Conservation (phyloP, 2,888 invertebrate genomes). For the Phalera bucephala region DNA sequence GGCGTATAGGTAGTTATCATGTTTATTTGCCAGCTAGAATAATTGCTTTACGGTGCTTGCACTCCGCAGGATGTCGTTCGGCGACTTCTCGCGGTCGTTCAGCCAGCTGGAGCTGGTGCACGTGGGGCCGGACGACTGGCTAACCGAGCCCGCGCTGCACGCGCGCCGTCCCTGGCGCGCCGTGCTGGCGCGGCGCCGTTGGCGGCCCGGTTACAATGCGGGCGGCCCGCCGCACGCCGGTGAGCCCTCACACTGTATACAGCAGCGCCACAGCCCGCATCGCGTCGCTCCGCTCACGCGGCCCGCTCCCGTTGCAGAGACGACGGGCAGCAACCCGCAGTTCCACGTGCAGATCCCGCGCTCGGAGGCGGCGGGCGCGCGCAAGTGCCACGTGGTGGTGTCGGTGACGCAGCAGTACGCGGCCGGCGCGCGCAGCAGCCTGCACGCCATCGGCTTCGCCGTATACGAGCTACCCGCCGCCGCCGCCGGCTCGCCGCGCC, state of each 20-base stretch:
- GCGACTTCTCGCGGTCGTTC: conserved; percentile 86
- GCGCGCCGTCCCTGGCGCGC: conserved; percentile 87
- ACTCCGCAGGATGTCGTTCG: conserved; percentile 85
- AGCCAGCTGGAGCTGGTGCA: conserved; percentile 88
- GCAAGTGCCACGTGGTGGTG: conserved; percentile 88
- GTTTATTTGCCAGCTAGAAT: no score
- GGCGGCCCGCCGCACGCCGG: conserved; percentile 87
- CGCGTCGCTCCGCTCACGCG: conserved; percentile 1
- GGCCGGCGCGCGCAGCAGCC: conserved; percentile 60
- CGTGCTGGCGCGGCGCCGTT: conserved; percentile 85
- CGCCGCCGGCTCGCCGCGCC: conserved; percentile 29
- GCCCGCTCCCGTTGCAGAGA: conserved; percentile 75
- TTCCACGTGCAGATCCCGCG: conserved; percentile 87
- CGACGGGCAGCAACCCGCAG: conserved; percentile 87
- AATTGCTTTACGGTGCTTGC: no score
- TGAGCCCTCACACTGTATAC: no score
- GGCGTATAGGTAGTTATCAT: no score
- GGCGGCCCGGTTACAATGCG: conserved; percentile 88
- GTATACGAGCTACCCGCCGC: conserved; percentile 87
- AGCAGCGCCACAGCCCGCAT: not conserved
- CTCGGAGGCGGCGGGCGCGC: conserved; percentile 56
- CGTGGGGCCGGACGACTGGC: conserved; percentile 90
- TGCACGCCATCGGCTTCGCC: conserved; percentile 87
- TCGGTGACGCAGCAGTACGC: conserved; percentile 87
- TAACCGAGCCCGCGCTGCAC: conserved; percentile 86